These are phyloP conservation scores for Anthonomus grandis DNA, from an alignment of 1,140 invertebrate genomes.

Conservation along the genomic window DNA sequence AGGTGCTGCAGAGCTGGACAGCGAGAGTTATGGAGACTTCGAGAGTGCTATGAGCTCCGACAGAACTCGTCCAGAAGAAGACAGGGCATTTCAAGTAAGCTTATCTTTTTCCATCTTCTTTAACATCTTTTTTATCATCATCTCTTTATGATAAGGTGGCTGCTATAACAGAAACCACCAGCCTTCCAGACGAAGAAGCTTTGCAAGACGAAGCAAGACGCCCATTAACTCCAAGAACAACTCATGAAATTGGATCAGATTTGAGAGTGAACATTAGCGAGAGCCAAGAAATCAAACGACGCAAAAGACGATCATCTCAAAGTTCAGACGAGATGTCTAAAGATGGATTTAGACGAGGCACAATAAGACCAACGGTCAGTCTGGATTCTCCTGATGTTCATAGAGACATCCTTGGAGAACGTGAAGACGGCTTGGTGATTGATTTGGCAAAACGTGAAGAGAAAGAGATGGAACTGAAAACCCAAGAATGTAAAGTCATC, in stretches of 20 bases:
- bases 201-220: slow-evolving; percentile 23
- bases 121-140: background rate
- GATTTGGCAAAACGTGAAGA: slow-evolving; percentile 38
- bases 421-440: slow-evolving; percentile 52
- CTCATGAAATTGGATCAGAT: slow-evolving; percentile 48
- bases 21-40: slow-evolving; percentile 52
- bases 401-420: slow-evolving; percentile 53
- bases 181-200: slow-evolving; percentile 39
- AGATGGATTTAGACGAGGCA: slow-evolving; percentile 43
- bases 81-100: slow-evolving; percentile 41
- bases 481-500: slow-evolving; percentile 35
- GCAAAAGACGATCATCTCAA: slow-evolving; percentile 49
- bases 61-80: slow-evolving; percentile 46
- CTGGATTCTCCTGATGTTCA: slow-evolving; percentile 38
- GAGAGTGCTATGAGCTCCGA: slow-evolving; percentile 59
- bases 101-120: no score
- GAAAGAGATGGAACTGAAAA: slow-evolving; percentile 33
- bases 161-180: slow-evolving; percentile 43
- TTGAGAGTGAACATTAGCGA: slow-evolving; percentile 48
- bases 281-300: slow-evolving; percentile 43
- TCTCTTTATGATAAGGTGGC: slow-evolving; percentile 26
- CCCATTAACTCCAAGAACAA: slow-evolving; percentile 43
- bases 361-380: slow-evolving; percentile 41
- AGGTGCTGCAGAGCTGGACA: slow-evolving; percentile 47
- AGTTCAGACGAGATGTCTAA: slow-evolving; percentile 47